phyloP scores from a whole-genome alignment of 2,797 vertebrate genomes.

The Spinus pinus region DNA sequence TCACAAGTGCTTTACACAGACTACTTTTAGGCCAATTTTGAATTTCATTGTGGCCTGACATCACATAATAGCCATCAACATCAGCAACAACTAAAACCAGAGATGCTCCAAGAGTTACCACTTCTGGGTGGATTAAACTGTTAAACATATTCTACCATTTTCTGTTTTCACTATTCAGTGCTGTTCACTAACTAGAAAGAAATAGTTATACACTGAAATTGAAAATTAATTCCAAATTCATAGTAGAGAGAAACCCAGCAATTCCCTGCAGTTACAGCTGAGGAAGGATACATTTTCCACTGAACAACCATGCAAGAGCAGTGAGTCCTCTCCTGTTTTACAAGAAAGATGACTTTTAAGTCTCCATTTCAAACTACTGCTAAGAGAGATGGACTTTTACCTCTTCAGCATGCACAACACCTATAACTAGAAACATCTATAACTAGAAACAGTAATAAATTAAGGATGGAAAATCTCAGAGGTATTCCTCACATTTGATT shows the following conservation, averaged over 20 bases:
- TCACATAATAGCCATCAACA: background rate
- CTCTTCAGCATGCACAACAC: background rate
- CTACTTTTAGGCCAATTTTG: background rate
- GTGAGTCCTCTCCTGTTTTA: background rate
- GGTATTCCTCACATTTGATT: background rate
- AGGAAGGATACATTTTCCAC: background rate
- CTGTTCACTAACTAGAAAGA: background rate
- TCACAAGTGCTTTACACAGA: background rate
- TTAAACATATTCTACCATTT: background rate
- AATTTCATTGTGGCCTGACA: slow-evolving; percentile 1
- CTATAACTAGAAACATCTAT: background rate
- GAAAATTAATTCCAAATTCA: background rate
- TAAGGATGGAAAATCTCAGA: background rate
- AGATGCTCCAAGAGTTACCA: background rate
- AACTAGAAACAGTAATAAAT: background rate
- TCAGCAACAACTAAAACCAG: background rate
- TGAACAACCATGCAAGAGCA: background rate
- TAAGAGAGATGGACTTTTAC: background rate
- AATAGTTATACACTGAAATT: background rate
- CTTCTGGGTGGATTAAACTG: background rate
- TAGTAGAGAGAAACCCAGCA: background rate
- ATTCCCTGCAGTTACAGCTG: background rate
- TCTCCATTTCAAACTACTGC: background rate
- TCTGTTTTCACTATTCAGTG: background rate
- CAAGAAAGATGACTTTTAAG: background rate